Evolutionary conservation across 2,113 vertebrate genomes (phyloP).

Genomic region (Ptilonorhynchus violaceus): DNA sequence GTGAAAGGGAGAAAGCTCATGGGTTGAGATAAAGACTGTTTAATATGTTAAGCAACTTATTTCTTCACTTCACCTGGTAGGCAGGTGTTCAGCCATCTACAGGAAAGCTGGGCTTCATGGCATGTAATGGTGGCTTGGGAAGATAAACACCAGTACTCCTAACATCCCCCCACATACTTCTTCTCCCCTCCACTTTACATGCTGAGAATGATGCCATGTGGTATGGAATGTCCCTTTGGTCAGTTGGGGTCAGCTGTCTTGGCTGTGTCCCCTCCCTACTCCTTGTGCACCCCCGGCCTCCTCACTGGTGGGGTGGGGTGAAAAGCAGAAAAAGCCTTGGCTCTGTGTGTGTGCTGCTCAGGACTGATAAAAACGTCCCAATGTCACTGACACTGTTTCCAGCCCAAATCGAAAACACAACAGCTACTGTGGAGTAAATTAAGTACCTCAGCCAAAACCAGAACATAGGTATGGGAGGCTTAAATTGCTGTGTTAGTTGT

Average conservation of each 20-base stretch:
- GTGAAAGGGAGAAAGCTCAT: neutral
- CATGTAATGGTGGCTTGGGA: neutral
- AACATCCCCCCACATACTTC: neutral
- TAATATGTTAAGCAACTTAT: neutral
- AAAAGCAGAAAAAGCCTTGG: neutral
- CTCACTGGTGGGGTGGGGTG: neutral
- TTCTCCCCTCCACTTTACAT: neutral
- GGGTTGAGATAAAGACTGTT: neutral
- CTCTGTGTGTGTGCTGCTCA: accelerated
- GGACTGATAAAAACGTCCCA: neutral
- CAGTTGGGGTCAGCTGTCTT: neutral
- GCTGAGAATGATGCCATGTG: neutral
- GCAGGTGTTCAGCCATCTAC: neutral
- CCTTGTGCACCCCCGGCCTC: neutral
- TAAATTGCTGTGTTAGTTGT: neutral
- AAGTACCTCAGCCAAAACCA: neutral
- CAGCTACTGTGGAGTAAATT: neutral
- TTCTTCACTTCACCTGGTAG: accelerated
- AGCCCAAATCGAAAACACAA: neutral
- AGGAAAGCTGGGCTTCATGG: neutral
- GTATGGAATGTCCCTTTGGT: neutral
- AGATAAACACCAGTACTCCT: neutral
- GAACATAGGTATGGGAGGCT: neutral
- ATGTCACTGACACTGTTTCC: neutral
- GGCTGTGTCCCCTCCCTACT: neutral